Conservation (phyloP, 2,888 invertebrate genomes). For the Girardia tigrina region DNA sequence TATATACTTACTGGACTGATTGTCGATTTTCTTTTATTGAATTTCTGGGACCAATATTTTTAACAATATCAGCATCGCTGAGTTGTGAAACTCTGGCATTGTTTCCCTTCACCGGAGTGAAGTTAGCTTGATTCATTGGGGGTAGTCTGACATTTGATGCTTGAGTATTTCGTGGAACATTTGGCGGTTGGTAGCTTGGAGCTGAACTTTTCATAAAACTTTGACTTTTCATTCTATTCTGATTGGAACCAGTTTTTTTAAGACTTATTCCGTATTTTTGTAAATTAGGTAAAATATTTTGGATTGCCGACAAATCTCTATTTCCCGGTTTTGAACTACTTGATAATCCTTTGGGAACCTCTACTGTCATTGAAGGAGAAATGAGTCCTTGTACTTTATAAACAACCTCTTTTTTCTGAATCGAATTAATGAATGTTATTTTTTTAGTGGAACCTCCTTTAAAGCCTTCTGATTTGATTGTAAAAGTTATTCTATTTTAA, state of each 20-base stretch:
- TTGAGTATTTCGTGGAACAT: not conserved
- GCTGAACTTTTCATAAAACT: not conserved
- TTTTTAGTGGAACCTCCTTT: conserved; percentile 56
- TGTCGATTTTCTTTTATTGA: too few species aligned
- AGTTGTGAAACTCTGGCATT: not conserved
- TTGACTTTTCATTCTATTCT: not conserved
- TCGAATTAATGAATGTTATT: conserved; percentile 53
- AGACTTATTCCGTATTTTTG: not conserved
- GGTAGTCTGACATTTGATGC: not conserved
- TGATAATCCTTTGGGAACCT: not conserved
- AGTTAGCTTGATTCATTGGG: not conserved
- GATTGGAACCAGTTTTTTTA: not conserved
- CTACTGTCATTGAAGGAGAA: not conserved
- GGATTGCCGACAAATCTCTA: not conserved
- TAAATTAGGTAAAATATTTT: not conserved
- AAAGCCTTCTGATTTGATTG: conserved; percentile 59
- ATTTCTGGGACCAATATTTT: too few species aligned
- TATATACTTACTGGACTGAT: too few species aligned
- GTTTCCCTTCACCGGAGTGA: not conserved
- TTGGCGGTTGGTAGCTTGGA: not conserved
- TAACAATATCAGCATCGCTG: not conserved
- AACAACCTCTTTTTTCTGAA: conserved; percentile 24
- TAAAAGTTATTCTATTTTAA: conserved; percentile 54
- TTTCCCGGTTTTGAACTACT: not conserved
- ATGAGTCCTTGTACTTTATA: not conserved